These are phyloP conservation scores for Pristionchus japonicus DNA, from an alignment of 2,888 invertebrate genomes.

Conservation along the genomic window DNA sequence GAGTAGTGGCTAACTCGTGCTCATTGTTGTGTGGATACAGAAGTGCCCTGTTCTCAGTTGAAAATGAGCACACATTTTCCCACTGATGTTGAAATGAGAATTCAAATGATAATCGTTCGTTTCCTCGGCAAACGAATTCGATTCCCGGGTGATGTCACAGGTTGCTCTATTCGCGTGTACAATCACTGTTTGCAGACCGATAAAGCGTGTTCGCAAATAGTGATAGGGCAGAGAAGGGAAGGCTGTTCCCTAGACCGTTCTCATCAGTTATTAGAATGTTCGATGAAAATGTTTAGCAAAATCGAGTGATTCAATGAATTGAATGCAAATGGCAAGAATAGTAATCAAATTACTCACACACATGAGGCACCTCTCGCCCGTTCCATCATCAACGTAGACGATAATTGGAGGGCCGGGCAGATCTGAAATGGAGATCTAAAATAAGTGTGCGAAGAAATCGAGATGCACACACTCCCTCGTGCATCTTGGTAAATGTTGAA, in stretches of 20 bases:
- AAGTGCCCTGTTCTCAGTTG: no score
- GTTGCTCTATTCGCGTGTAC: background rate
- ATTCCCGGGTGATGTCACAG: background rate
- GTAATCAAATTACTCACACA: slow-evolving; percentile 29
- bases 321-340: no score
- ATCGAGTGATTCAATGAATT: background rate
- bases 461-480: no score
- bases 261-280: background rate
- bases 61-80: no score
- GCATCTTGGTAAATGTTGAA: no score
- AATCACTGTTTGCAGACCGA: background rate
- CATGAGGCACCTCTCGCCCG: background rate
- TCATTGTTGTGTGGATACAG: no score
- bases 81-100: no score
- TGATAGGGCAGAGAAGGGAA: background rate
- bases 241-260: background rate
- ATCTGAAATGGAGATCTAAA: no score
- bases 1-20: no score
- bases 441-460: no score
- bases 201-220: slow-evolving; percentile 19
- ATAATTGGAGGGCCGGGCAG: slow-evolving; percentile 19
- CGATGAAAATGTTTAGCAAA: background rate
- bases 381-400: slow-evolving; percentile 38
- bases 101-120: background rate
- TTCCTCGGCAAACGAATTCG: no score